These are phyloP conservation scores for Cydia splendana DNA, from an alignment of 1,140 invertebrate genomes.

Conservation along the genomic window DNA sequence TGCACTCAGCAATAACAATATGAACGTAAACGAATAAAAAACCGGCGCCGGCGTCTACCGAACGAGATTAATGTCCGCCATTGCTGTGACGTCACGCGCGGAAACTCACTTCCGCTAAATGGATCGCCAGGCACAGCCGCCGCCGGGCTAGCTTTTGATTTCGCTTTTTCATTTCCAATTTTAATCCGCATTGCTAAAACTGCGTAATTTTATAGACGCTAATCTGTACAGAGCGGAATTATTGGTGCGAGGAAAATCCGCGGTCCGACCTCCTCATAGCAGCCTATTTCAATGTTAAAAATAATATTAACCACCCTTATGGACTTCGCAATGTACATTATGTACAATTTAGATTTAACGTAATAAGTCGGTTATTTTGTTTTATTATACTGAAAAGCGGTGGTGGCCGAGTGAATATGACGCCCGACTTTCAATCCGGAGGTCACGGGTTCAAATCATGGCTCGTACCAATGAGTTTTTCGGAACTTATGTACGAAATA, in stretches of 20 bases:
- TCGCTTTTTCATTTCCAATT: conserved; percentile 24
- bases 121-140: conserved; percentile 28
- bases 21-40: conserved; percentile 19
- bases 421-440: too few relatives aligned
- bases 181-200: conserved; percentile 32
- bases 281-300: neutral
- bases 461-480: too few relatives aligned
- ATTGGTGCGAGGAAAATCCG: neutral
- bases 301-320: neutral
- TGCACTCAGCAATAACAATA: conserved; percentile 11
- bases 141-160: conserved; percentile 28
- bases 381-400: too few relatives aligned
- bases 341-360: too few relatives aligned
- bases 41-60: conserved; percentile 27
- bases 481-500: too few relatives aligned
- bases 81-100: conserved; percentile 30
- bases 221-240: conserved; percentile 27
- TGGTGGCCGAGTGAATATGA: too few relatives aligned
- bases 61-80: conserved; percentile 33
- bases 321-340: too few relatives aligned
- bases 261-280: neutral
- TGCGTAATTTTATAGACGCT: conserved; percentile 29
- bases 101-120: conserved; percentile 31
- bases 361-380: too few relatives aligned
- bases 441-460: too few relatives aligned